These are phyloP conservation scores for Noctua comes DNA, from an alignment of 2,888 invertebrate genomes.

Conservation along the genomic window DNA sequence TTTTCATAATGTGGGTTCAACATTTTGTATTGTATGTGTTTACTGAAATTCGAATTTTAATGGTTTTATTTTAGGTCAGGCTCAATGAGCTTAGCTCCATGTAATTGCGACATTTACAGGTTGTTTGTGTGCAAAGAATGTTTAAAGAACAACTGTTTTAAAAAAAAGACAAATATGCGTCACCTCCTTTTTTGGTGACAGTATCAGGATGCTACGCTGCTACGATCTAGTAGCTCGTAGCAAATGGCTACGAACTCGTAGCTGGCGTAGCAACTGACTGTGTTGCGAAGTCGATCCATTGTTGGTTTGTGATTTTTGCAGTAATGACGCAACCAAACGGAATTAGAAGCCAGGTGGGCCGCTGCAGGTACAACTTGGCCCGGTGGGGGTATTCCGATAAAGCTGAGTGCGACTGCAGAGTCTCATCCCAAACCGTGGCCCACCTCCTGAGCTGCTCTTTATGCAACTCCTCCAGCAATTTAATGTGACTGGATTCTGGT, in stretches of 20 bases:
- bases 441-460: too few relatives aligned
- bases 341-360: too few relatives aligned
- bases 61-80: slow-evolving; percentile 5
- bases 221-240: slow-evolving; percentile 1
- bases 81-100: background rate
- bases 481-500: too few relatives aligned
- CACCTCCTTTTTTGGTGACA: background rate
- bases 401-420: too few relatives aligned
- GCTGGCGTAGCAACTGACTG: background rate
- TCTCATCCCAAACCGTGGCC: too few relatives aligned
- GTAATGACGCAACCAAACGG: background rate
- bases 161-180: background rate
- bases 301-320: background rate
- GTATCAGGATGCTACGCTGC: background rate
- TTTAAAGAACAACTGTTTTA: background rate
- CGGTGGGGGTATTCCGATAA: too few relatives aligned
- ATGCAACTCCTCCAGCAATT: too few relatives aligned
- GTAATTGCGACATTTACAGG: background rate
- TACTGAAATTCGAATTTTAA: slow-evolving; percentile 4
- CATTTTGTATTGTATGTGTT: slow-evolving; percentile 12
- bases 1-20: slow-evolving; percentile 25
- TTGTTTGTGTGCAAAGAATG: background rate
- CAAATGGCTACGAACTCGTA: background rate
- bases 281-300: background rate
- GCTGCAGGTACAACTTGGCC: too few relatives aligned